Evolutionary conservation across 2,113 vertebrate species (phyloP).

Genomic region (Coryphaenoides rupestris): DNA sequence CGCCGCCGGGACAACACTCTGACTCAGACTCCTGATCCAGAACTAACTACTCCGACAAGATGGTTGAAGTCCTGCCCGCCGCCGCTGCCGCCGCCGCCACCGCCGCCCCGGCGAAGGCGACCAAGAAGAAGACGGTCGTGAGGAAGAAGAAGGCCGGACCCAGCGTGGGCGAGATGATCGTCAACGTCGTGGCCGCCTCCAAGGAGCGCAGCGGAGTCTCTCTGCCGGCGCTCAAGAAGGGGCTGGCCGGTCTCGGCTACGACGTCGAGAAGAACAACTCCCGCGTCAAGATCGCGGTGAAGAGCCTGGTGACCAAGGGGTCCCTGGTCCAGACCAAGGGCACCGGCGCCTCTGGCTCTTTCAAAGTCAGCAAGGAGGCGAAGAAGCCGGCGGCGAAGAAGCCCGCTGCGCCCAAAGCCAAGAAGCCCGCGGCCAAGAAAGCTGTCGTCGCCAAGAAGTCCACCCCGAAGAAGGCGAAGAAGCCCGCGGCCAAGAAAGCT

Average conservation of each 20-base stretch:
- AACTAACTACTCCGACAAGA: background rate
- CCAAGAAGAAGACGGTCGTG: background rate
- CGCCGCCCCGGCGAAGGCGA: background rate
- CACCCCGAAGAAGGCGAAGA: background rate
- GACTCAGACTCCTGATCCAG: background rate
- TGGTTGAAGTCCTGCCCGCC: background rate
- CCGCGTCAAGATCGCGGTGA: background rate
- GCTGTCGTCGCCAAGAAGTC: background rate
- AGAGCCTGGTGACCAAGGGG: background rate
- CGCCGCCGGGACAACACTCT: background rate
- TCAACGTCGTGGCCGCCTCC: background rate
- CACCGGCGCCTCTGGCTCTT: background rate
- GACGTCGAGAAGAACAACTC: constrained; percentile 3
- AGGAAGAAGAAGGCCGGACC: background rate
- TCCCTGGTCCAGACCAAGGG: constrained; percentile 1
- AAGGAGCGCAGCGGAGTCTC: background rate
- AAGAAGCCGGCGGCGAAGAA: background rate
- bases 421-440: background rate
- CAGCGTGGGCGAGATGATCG: background rate
- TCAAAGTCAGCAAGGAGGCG: background rate
- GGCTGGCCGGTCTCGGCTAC: background rate
- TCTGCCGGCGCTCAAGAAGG: background rate
- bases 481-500: background rate
- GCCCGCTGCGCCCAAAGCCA: background rate
- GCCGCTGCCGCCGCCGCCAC: background rate